phyloP scores from a whole-genome alignment of 1,140 invertebrate genomes.

The Mactra quadrangularis region DNA sequence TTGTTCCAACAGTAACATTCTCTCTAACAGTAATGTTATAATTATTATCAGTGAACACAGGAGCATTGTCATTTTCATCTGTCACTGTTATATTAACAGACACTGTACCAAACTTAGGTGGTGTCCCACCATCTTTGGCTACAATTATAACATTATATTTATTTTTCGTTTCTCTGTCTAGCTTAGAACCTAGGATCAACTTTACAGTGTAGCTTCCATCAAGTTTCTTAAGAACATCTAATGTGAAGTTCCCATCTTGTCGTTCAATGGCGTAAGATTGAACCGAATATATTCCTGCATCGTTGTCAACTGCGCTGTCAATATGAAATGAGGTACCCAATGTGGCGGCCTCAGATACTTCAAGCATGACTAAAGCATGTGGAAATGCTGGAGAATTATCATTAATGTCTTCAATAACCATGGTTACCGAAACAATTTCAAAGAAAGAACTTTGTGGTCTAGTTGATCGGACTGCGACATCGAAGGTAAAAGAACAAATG shows the following conservation, averaged over 20 bases:
- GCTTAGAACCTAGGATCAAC: slow-evolving; percentile 82
- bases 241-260: slow-evolving; percentile 46
- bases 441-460: slow-evolving; percentile 57
- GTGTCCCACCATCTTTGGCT: slow-evolving; percentile 94
- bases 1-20: slow-evolving; percentile 88
- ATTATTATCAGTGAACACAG: slow-evolving; percentile 85
- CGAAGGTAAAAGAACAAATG: slow-evolving; percentile 45
- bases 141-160: slow-evolving; percentile 92
- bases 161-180: slow-evolving; percentile 93
- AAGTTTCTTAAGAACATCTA: slow-evolving; percentile 52
- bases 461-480: slow-evolving; percentile 44
- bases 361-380: slow-evolving; percentile 28
- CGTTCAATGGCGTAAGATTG: slow-evolving; percentile 50
- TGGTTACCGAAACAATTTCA: slow-evolving; percentile 49
- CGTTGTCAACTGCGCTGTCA: slow-evolving; percentile 52
- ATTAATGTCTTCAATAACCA: slow-evolving; percentile 59
- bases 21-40: slow-evolving; percentile 91
- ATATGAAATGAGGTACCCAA: slow-evolving; percentile 58
- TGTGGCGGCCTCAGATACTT: slow-evolving; percentile 48
- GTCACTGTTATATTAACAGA: slow-evolving; percentile 94
- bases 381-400: slow-evolving; percentile 59
- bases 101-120: slow-evolving; percentile 92
- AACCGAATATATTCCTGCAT: slow-evolving; percentile 48
- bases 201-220: slow-evolving; percentile 60
- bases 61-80: slow-evolving; percentile 98